A percentile compares a stretch with the other conserved stretches of the same genome.
phyloP scores from a whole-genome alignment of 2,888 invertebrate genomes.

The Drosophila antonietae region DNA sequence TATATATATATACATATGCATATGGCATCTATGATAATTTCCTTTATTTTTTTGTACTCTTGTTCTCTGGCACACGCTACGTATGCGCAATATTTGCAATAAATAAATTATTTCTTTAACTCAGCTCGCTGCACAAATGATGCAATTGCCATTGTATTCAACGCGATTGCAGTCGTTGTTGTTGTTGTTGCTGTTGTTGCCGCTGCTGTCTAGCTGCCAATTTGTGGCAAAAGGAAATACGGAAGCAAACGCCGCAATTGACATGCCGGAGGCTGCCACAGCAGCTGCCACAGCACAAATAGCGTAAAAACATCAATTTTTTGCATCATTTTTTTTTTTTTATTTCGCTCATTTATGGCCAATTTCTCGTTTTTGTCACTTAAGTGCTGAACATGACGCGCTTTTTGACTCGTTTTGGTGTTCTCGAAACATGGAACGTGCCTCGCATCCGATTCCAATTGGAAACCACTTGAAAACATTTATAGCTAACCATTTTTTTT shows the following conservation, averaged over 20 bases:
- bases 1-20: neutral
- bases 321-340: constrained; percentile 6
- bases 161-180: constrained; percentile 25
- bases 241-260: constrained; percentile 37
- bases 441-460: constrained; percentile 58
- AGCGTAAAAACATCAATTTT: constrained; percentile 44
- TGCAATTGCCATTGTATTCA: constrained; percentile 56
- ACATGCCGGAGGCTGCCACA: constrained; percentile 28
- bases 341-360: constrained; percentile 25
- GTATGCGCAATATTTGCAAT: constrained; percentile 66
- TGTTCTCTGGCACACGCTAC: constrained; percentile 63
- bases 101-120: constrained; percentile 32
- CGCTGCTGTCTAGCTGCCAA: constrained; percentile 28
- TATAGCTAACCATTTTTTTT: constrained; percentile 19
- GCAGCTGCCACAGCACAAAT: constrained; percentile 50
- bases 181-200: constrained; percentile 26
- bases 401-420: constrained; percentile 45
- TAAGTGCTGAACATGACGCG: constrained; percentile 28
- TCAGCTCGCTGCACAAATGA: constrained; percentile 51
- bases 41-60: neutral
- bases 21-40: constrained; percentile 37
- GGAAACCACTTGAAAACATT: constrained; percentile 30
- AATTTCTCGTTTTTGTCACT: constrained; percentile 46
- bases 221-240: constrained; percentile 42
- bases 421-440: constrained; percentile 57